phyloP scores from a whole-genome alignment of 2,888 invertebrate species.

The Amaurobius ferox region DNA sequence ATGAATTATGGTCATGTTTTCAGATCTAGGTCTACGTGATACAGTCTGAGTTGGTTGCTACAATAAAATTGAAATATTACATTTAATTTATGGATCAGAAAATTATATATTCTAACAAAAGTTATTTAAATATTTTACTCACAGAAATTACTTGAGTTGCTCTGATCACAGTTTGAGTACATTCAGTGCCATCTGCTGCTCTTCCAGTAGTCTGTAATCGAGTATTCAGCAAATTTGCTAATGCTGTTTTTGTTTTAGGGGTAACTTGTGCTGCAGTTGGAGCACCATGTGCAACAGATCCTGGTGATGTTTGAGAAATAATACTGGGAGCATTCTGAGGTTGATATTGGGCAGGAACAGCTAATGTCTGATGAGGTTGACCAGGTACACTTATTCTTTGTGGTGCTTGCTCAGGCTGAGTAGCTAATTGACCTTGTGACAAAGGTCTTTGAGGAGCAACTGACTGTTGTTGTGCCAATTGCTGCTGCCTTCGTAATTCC shows the following conservation, averaged over 20 bases:
- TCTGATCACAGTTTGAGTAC: conserved; percentile 19
- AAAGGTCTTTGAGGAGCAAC: conserved; percentile 13
- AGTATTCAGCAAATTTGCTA: conserved; percentile 95
- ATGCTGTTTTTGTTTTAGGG: conserved; percentile 94
- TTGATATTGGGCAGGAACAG: conserved; percentile 76
- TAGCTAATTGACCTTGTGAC: conserved; percentile 25
- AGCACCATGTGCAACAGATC: conserved; percentile 16
- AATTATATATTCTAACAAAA: too few species aligned
- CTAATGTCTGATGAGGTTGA: conserved; percentile 35
- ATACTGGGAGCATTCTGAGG: conserved; percentile 68
- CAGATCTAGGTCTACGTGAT: conserved; percentile 47
- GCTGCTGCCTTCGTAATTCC: conserved; percentile 78
- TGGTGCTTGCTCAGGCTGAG: conserved; percentile 17
- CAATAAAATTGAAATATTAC: too few species aligned
- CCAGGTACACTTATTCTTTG: conserved; percentile 23
- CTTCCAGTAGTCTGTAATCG: conserved; percentile 81
- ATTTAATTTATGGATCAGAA: too few species aligned
- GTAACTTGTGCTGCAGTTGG: conserved; percentile 81
- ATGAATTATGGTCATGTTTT: conserved; percentile 41
- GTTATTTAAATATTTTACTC: too few species aligned
- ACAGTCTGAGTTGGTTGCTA: conserved; percentile 43
- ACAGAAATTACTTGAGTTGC: conserved; percentile 38
- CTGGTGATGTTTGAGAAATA: conserved; percentile 65
- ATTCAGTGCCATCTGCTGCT: conserved; percentile 60
- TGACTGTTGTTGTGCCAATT: conserved; percentile 74